phyloP scores from a whole-genome alignment of 2,797 vertebrate genomes.

The Alauda arvensis region DNA sequence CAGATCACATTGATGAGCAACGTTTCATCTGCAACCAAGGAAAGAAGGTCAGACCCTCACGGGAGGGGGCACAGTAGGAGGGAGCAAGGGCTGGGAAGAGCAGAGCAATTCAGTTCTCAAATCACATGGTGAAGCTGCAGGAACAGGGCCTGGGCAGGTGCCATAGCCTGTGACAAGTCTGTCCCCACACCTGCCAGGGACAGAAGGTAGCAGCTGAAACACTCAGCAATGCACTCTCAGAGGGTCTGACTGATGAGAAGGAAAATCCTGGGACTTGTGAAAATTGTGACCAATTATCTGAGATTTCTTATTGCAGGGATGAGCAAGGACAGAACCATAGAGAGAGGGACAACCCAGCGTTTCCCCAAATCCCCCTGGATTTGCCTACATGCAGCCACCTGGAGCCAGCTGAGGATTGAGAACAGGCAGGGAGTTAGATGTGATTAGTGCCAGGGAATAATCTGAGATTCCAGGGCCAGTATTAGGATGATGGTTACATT shows the following conservation, averaged over 20 bases:
- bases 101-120: not conserved
- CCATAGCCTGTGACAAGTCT: not conserved
- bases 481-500: conserved; percentile 63
- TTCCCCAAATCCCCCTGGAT: not conserved
- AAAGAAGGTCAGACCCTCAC: not conserved
- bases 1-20: conserved; percentile 94
- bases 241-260: not conserved
- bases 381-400: not conserved
- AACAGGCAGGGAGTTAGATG: conserved; percentile 41
- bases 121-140: not conserved
- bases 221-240: not conserved
- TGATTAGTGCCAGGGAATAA: conserved; percentile 40
- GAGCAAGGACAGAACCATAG: not conserved
- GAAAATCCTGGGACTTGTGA: accelerated
- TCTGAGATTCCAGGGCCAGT: not conserved
- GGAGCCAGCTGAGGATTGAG: not conserved
- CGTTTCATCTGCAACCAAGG: conserved; percentile 85
- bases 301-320: not conserved
- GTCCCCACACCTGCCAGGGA: not conserved
- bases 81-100: not conserved
- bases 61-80: no score
- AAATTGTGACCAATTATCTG: not conserved
- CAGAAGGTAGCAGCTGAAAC: not conserved
- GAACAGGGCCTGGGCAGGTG: not conserved
- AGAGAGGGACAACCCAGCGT: not conserved